phyloP scores from a whole-genome alignment of 2,113 vertebrate species.

The Eulemur rufifrons region DNA sequence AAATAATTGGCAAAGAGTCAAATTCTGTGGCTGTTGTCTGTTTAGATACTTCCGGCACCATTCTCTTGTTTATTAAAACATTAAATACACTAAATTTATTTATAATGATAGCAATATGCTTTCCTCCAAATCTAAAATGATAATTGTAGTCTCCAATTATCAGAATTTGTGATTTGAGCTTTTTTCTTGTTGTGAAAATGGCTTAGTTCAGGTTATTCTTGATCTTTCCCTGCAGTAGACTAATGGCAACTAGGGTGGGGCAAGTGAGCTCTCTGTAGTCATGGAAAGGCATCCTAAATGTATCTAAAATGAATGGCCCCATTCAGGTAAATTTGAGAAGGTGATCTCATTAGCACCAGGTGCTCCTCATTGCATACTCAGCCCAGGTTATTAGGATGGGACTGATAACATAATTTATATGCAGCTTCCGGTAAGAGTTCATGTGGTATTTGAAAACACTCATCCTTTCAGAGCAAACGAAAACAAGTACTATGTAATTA shows the following conservation, averaged over 20 bases:
- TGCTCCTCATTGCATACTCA: neutral
- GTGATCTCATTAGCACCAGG: neutral
- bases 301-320: neutral
- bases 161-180: neutral
- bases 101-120: neutral
- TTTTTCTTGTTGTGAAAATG: neutral
- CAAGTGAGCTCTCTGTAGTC: neutral
- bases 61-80: slow-evolving; percentile 41
- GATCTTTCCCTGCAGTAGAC: neutral
- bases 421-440: neutral
- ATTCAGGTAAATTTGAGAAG: neutral
- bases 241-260: neutral
- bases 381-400: neutral
- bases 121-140: slow-evolving; percentile 15
- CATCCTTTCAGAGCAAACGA: neutral
- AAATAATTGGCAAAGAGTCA: neutral
- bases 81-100: neutral
- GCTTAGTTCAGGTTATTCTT: neutral
- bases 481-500: neutral
- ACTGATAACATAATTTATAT: neutral
- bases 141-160: neutral
- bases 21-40: neutral
- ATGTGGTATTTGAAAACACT: neutral
- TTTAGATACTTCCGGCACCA: neutral
- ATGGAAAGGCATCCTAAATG: neutral